Conservation (phyloP, 2,888 invertebrate species). For the Trissoscelio sp. region DNA sequence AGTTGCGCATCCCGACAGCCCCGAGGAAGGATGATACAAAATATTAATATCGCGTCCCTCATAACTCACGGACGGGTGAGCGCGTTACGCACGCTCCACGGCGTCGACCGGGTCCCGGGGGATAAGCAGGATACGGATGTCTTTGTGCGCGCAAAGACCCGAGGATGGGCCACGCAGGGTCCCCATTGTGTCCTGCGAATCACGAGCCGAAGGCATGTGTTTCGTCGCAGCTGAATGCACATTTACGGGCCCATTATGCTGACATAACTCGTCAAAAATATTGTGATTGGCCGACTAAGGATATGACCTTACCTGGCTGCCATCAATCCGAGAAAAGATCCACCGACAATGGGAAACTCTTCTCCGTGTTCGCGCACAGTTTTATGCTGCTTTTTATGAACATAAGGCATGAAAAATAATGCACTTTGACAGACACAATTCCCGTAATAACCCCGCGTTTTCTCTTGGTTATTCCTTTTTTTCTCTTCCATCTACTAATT, state of each 20-base stretch:
- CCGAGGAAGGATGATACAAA: slow-evolving; percentile 83
- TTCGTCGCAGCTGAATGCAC: slow-evolving; percentile 79
- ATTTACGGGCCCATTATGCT: slow-evolving; percentile 78
- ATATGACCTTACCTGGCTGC: slow-evolving; percentile 80
- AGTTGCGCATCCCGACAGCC: slow-evolving; percentile 68
- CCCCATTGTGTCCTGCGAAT: slow-evolving; percentile 74
- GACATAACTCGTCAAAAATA: slow-evolving; percentile 83
- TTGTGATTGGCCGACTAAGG: slow-evolving; percentile 82
- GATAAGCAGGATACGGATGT: slow-evolving; percentile 81
- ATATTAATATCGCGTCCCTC: slow-evolving; percentile 83
- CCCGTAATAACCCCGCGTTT: slow-evolving; percentile 44
- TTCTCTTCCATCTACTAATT: neutral
- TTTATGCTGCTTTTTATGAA: slow-evolving; percentile 44
- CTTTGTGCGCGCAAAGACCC: slow-evolving; percentile 77
- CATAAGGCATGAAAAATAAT: slow-evolving; percentile 49
- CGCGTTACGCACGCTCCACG: slow-evolving; percentile 82
- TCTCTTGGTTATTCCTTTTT: neutral
- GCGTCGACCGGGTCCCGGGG: slow-evolving; percentile 79
- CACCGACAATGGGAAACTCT: slow-evolving; percentile 63
- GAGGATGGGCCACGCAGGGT: slow-evolving; percentile 66
- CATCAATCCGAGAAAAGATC: slow-evolving; percentile 45
- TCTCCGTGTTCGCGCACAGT: slow-evolving; percentile 28
- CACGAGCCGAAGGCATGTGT: slow-evolving; percentile 74
- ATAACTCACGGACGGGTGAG: slow-evolving; percentile 83
- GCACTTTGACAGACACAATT: slow-evolving; percentile 55